Evolutionary conservation across 2,113 vertebrate species (phyloP).

Genomic region (Protobothrops flavoviridis): DNA sequence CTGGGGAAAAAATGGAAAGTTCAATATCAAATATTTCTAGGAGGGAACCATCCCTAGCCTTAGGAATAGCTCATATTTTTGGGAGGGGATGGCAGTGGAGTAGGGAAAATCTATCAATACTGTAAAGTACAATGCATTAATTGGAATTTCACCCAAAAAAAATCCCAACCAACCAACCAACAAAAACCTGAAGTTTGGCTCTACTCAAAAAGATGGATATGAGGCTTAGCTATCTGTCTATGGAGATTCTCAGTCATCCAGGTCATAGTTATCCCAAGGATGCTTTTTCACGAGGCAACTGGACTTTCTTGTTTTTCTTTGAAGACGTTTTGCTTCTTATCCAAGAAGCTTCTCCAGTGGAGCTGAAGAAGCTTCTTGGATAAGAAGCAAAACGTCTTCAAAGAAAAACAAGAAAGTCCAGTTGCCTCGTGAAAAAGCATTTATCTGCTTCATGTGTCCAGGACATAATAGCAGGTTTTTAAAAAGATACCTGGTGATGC

Average conservation of each 20-base stretch:
- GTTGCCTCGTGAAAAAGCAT: no score
- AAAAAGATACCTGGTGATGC: background rate
- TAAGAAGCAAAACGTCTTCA: no score
- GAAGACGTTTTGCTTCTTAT: no score
- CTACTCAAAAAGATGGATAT: background rate
- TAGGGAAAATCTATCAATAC: background rate
- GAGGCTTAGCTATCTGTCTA: background rate
- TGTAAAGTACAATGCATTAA: background rate
- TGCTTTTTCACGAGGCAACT: no score
- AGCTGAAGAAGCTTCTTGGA: no score
- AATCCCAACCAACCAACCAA: background rate
- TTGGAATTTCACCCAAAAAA: background rate
- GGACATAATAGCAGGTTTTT: background rate
- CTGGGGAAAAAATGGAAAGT: background rate
- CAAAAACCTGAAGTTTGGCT: background rate
- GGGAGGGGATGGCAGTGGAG: background rate
- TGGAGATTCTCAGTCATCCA: no score
- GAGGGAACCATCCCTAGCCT: background rate
- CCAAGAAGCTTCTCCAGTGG: no score
- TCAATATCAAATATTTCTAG: background rate
- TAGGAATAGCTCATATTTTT: background rate
- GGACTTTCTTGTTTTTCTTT: no score
- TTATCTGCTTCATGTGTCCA: background rate
- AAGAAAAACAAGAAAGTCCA: no score
- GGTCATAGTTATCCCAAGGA: no score